phyloP scores from a whole-genome alignment of 2,113 vertebrate species.

The Taxidea taxus region DNA sequence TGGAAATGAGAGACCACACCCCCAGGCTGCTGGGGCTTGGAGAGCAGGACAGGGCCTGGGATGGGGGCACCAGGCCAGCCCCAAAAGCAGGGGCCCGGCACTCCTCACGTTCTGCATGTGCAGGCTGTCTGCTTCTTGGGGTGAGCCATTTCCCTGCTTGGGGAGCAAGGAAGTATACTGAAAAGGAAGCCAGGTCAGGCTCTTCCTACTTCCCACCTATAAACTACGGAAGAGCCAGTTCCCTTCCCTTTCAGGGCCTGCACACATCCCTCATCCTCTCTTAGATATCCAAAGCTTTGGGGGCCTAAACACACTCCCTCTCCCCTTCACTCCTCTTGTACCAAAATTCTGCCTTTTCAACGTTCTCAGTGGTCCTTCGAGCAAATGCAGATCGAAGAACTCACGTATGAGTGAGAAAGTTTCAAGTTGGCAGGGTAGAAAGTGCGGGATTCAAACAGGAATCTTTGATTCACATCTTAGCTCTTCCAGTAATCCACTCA shows the following conservation, averaged over 20 bases:
- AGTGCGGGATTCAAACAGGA: not conserved
- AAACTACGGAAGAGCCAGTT: not conserved
- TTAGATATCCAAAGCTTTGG: not conserved
- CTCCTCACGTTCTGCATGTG: not conserved
- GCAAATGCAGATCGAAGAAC: not conserved
- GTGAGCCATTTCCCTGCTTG: not conserved
- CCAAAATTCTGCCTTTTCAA: not conserved
- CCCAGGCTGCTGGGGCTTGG: not conserved
- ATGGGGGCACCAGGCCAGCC: fast-evolving
- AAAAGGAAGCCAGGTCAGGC: not conserved
- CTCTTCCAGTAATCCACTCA: not conserved
- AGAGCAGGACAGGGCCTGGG: not conserved
- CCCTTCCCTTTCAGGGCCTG: not conserved
- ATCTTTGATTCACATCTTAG: not conserved
- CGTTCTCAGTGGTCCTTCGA: not conserved
- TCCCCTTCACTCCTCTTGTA: not conserved
- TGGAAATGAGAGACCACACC: not conserved
- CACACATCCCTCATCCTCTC: not conserved
- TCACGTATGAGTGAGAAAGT: not conserved
- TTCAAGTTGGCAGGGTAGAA: too few relatives aligned
- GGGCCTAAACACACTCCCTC: not conserved
- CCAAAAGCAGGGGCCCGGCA: not conserved
- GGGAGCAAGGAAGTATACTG: too few relatives aligned
- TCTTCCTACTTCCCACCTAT: not conserved
- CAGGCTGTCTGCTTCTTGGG: not conserved